Evolutionary conservation across 2,888 invertebrate species (phyloP), one percentile per base, ranked within the genome.

Genomic region (Danaus chrysippus): DNA sequence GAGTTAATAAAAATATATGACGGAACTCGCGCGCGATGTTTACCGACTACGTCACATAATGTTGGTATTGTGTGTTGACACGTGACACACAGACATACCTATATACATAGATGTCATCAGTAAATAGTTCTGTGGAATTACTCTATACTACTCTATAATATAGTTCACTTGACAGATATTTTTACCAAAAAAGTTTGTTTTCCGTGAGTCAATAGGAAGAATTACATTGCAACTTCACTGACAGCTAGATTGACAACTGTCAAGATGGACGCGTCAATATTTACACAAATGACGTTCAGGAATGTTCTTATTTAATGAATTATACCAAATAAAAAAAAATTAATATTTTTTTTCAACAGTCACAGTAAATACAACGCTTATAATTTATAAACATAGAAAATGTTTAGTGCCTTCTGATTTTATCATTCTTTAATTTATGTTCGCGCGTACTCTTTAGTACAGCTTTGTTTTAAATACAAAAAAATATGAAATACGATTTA

Each of bases 31-130:
- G 57, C 43, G 56, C 58, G 60, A 62, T 68, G 66, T 64, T 63
- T 56, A 61, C 58, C 61, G 54, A 64, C 63, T 66, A 64, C 69
- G 67, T 66, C 68, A 66, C 54, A 62, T 68, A 65, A 61, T 63
- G 62, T 64, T 67, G 57, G 59, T 61, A 67, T 69, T 68, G 65
- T 67, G 65, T 62, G 61, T 60, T 63, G 61, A 67, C 67, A 67
- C 67, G 69, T 63, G 68, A 68, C 64, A 68, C 66, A 62, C 63
- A 62, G 65, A n/a, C n/a, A 46, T 46, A 46, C 46, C 46, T 46
- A 46, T 3, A 12, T 43, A 43, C 43, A 12, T 43, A 12, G 43
- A 43, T 43, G 49, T 49, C 15, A 49, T 49, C 17, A 17, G 49
- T 17, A 17, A 17, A 49, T 46, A 15, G 13, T 15, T 15, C n/a